A percentile compares a stretch with the other conserved stretches of the same genome.
Conservation (phyloP, 2,113 vertebrate species). For the Austrofundulus limnaeus region DNA sequence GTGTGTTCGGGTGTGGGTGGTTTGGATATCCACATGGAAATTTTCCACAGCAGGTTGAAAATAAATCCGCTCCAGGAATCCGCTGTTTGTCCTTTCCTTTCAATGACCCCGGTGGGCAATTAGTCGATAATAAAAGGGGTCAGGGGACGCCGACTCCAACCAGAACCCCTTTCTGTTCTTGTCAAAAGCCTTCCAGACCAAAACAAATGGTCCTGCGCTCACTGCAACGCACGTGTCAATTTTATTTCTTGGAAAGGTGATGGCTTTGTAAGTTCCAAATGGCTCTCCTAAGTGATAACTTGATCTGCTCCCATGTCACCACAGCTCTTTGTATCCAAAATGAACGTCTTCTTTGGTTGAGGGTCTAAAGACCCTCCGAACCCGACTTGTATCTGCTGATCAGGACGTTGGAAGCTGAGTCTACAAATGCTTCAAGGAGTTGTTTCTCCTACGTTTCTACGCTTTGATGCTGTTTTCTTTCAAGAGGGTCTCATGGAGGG, state of each 20-base stretch:
- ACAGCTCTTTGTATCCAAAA: slow-evolving; percentile 56
- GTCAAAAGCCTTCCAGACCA: slow-evolving; percentile 35
- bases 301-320: slow-evolving; percentile 16
- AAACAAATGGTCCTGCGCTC: slow-evolving; percentile 48
- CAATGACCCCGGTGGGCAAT: slow-evolving; percentile 33
- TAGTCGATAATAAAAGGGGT: slow-evolving; percentile 11
- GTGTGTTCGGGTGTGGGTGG: slow-evolving; percentile 16
- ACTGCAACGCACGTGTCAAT: slow-evolving; percentile 53
- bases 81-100: slow-evolving; percentile 19
- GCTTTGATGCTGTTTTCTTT: slow-evolving; percentile 51
- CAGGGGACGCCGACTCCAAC: slow-evolving; percentile 6
- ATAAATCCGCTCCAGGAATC: slow-evolving; percentile 61
- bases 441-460: slow-evolving; percentile 22
- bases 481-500: slow-evolving; percentile 8
- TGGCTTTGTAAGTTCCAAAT: slow-evolving; percentile 41
- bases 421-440: slow-evolving; percentile 49
- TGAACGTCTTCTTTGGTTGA: slow-evolving; percentile 14
- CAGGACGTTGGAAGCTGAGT: slow-evolving; percentile 61
- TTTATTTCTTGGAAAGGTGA: slow-evolving; percentile 41
- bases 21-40: slow-evolving; percentile 56
- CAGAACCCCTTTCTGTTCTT: slow-evolving; percentile 14
- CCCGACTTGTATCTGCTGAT: slow-evolving; percentile 43
- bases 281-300: slow-evolving; percentile 37
- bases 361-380: slow-evolving; percentile 25
- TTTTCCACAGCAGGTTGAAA: slow-evolving; percentile 30